Evolutionary conservation across 2,888 invertebrate species (phyloP), one percentile per base, ranked within the genome.

Genomic region (Eristalinus sepulchralis): DNA sequence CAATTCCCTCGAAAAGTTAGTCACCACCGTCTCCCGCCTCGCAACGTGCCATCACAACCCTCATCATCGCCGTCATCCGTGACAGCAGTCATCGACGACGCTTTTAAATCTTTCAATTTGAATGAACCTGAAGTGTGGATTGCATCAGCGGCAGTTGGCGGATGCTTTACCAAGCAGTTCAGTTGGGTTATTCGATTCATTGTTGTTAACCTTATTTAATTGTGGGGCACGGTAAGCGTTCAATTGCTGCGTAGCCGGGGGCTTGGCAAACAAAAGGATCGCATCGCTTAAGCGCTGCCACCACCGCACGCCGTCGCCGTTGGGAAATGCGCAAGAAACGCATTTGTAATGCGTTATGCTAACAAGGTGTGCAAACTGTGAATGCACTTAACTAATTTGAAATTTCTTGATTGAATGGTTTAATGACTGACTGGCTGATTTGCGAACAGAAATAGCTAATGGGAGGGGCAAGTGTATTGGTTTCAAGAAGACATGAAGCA

Each of bases 121-220:
- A 79, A 71, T 71, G 64, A 66, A 66, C 71, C 71, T 79, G 33
- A 79, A 66, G 71, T 66, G 64, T 20, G 66, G 68, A 70, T 86
- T 86, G 75, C 86, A 79, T 83, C 86, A 86, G 34, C 62, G 11
- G 34, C 27, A 86, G 64, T 86, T 86, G 86, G 27, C 27, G 72
- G 81, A 81, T 85, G 85, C 72, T 77, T 85, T 39, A 67, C 47
- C 31, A 55, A 72, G 36, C 60, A 20, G 24, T 24, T 27, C 22
- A 76, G 55, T 39, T 67, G 57, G 73, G 72, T 53, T 31, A 80
- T 63, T 36, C 24, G 70, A 53, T 36, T 64, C 59, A 47, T 76
- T 66, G 75, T 75, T 83, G 82, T 78, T 78, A 78, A 64, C 82
- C 85, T 72, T 75, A 70, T 86, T 86, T 75, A 75, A 66, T 82